Evolutionary conservation across 2,113 vertebrate species (phyloP), one percentile per base, ranked within the genome.

Genomic region (Myxocyprinus asiaticus): DNA sequence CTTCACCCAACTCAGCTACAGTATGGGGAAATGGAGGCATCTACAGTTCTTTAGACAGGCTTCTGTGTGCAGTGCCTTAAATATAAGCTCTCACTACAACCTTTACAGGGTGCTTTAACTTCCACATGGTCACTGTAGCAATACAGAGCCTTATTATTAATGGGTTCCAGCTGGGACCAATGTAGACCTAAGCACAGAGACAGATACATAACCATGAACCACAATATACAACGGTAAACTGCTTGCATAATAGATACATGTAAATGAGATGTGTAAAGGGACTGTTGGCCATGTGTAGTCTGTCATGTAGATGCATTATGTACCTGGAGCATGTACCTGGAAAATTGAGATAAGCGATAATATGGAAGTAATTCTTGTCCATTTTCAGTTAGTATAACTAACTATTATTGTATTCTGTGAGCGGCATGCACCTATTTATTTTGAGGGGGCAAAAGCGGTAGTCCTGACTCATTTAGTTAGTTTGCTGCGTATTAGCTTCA

Each of bases 211-310:
- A 89, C 90, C 90, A 91, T 90, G 91, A 92, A 90, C 90, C 85
- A 86, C 88, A 90, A 93, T 92, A 91, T 92, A 91, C 93, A 92
- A 93, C 92, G 90, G 91, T 92, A 92, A 93, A 92, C 88, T 88
- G 5, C 69, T 79, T 58, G 17, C 84, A 85, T 93, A 92, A 93
- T 90, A 91, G 92, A 94, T 86, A 91, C 91, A 93, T 93, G 91
- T 90, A 93, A 94, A 94, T 94, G 90, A 94, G 91, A 67, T 55
- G 66, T 50, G 77, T 88, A 85, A 87, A 86, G 87, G 84, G 83
- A 79, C 80, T 84, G 78, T 81, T 81, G 82, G 50, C 71, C 61
- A 10, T 48, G 56, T 72, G 80, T 58, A 72, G 83, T 79, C 70
- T 71, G 65, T 84, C 83, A 79, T 82, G 55, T 47, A 50, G 11